Conservation (phyloP, 2,888 invertebrate genomes). For the Zele albiditarsus region DNA sequence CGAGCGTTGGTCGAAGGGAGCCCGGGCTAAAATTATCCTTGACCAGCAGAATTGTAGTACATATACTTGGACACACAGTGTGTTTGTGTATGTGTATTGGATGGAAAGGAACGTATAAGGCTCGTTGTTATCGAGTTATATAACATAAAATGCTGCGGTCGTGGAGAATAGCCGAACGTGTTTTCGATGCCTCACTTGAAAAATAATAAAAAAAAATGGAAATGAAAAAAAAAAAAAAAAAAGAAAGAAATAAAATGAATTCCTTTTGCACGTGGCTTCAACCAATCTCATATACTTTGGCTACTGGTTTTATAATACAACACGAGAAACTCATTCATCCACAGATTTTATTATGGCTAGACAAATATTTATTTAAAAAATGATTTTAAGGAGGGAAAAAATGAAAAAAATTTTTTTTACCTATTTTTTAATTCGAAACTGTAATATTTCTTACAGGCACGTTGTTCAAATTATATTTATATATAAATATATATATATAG, state of each 20-base stretch:
- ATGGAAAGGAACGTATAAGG: slow-evolving; percentile 10
- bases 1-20: slow-evolving; percentile 34
- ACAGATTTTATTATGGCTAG: not conserved
- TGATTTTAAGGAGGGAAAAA: not conserved
- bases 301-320: not conserved
- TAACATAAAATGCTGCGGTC: slow-evolving; percentile 43
- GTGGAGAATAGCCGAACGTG: slow-evolving; percentile 32
- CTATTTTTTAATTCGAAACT: not conserved
- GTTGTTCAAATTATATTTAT: no score
- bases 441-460: no score
- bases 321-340: not conserved
- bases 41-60: slow-evolving; percentile 2
- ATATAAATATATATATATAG: no score
- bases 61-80: not conserved
- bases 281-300: not conserved
- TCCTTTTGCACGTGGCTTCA: not conserved
- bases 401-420: not conserved
- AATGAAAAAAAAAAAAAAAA: not conserved
- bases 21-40: slow-evolving; percentile 23
- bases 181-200: slow-evolving; percentile 3
- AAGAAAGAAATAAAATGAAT: not conserved
- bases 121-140: slow-evolving; percentile 46
- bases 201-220: not conserved
- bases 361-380: not conserved
- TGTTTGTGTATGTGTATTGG: not conserved